phyloP scores from a whole-genome alignment of 2,888 invertebrate species.

The Heteromyza rotundicornis region DNA sequence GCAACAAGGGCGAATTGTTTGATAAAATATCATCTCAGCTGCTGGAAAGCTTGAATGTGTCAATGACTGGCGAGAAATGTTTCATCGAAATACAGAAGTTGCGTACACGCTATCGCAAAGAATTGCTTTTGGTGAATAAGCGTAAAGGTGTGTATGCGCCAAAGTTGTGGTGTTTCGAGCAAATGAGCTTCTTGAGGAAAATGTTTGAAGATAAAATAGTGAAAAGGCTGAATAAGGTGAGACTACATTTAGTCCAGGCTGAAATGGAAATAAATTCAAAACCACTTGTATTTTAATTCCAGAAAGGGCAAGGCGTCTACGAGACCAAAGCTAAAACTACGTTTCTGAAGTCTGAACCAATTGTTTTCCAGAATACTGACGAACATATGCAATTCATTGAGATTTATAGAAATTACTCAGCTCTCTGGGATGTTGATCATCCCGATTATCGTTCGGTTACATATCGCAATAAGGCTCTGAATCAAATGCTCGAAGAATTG shows the following conservation, averaged over 20 bases:
- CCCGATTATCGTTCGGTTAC: conserved; percentile 52
- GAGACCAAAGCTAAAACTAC: conserved; percentile 43
- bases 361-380: conserved; percentile 37
- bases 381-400: conserved; percentile 50
- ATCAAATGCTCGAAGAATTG: conserved; percentile 47
- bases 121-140: conserved; percentile 46
- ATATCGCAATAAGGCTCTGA: conserved; percentile 46
- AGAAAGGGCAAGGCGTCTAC: too few species aligned
- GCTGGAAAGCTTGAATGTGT: conserved; percentile 39
- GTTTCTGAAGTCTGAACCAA: conserved; percentile 42
- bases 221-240: too few species aligned
- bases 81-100: conserved; percentile 48
- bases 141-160: conserved; percentile 51
- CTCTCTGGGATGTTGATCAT: conserved; percentile 54
- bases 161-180: conserved; percentile 54
- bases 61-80: conserved; percentile 44
- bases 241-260: too few species aligned
- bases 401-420: conserved; percentile 47
- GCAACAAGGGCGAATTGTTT: conserved; percentile 40
- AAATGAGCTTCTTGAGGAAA: conserved; percentile 49
- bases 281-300: too few species aligned
- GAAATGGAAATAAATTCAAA: too few species aligned
- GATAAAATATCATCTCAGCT: conserved; percentile 41
- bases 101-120: conserved; percentile 50
- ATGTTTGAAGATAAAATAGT: conserved; percentile 38